These are phyloP conservation scores for Chaenocephalus aceratus DNA, from an alignment of 2,113 vertebrate species.

Conservation along the genomic window DNA sequence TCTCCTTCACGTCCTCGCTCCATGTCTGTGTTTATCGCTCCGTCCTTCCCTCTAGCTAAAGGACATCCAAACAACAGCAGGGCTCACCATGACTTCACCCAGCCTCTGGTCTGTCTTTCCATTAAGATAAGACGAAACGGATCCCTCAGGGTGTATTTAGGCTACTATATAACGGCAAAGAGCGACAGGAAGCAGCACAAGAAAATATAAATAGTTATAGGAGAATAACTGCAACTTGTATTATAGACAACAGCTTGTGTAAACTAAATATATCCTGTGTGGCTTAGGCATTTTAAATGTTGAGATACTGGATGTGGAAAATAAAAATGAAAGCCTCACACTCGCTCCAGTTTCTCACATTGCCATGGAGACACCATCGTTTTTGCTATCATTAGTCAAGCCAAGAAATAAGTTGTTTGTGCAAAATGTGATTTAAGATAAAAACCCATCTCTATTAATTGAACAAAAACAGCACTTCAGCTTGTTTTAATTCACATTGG, in stretches of 20 bases:
- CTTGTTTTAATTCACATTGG: neutral
- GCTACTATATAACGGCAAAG: neutral
- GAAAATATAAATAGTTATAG: neutral
- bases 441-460: neutral
- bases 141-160: constrained; percentile 37
- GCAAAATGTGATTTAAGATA: constrained; percentile 13
- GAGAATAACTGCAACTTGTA: neutral
- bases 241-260: neutral
- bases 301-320: neutral
- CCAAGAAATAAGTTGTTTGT: neutral
- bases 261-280: neutral
- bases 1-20: constrained; percentile 45
- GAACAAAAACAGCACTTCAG: neutral
- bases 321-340: neutral
- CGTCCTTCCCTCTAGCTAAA: constrained; percentile 73
- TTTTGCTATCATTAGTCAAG: constrained; percentile 22
- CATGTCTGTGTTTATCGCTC: constrained; percentile 59
- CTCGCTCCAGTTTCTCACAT: constrained; percentile 17
- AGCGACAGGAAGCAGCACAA: constrained; percentile 2
- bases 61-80: constrained; percentile 69
- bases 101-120: constrained; percentile 45
- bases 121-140: constrained; percentile 61
- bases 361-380: constrained; percentile 33
- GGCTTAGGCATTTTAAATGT: neutral
- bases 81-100: constrained; percentile 50